Percentiles rank a stretch among this genome's conserved stretches.
phyloP scores from a whole-genome alignment of 2,888 invertebrate species.

The Plebejus argus region DNA sequence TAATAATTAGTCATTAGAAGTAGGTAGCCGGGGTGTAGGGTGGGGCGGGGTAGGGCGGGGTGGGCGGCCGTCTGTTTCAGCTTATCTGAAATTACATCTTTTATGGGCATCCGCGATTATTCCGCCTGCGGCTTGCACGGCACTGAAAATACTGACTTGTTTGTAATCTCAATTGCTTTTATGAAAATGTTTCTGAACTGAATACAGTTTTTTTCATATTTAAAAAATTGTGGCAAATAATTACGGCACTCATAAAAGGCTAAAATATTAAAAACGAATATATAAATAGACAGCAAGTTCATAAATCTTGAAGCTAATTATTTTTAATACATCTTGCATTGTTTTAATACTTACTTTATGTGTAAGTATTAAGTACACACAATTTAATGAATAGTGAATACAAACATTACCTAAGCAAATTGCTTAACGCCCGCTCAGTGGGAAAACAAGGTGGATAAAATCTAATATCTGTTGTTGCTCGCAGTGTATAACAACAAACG shows the following conservation, averaged over 20 bases:
- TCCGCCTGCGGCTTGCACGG: slow-evolving; percentile 78
- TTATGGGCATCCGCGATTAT: slow-evolving; percentile 81
- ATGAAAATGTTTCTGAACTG: slow-evolving; percentile 61
- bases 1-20: slow-evolving; percentile 82
- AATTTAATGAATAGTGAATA: slow-evolving; percentile 26
- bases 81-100: slow-evolving; percentile 82
- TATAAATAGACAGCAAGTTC: no score
- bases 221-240: not conserved
- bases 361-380: not conserved
- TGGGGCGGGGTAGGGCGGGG: slow-evolving; percentile 45
- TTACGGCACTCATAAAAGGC: no score
- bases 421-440: slow-evolving; percentile 44
- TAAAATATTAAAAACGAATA: no score
- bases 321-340: no score
- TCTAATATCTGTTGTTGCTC: slow-evolving; percentile 73
- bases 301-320: no score
- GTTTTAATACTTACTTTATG: not conserved
- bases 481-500: slow-evolving; percentile 77
- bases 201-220: not conserved
- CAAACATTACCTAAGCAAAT: slow-evolving; percentile 34
- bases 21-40: slow-evolving; percentile 65
- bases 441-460: slow-evolving; percentile 62
- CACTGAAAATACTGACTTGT: slow-evolving; percentile 76
- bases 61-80: slow-evolving; percentile 73
- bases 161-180: slow-evolving; percentile 77